These are phyloP conservation scores for Cosmorhoe ocellata DNA, from an alignment of 2,888 invertebrate genomes.

Conservation along the genomic window DNA sequence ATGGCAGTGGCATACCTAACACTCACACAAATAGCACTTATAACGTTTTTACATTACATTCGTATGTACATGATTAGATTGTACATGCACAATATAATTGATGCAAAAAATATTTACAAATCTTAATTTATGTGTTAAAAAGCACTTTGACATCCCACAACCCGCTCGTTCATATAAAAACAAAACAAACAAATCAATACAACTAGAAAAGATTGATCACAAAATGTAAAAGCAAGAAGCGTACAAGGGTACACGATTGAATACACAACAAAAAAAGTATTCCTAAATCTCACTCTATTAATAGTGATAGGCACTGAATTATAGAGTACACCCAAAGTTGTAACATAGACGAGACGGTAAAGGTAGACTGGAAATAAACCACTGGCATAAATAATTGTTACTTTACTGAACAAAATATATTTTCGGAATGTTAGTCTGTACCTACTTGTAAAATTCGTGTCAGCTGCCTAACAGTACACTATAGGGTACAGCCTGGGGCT, in stretches of 20 bases:
- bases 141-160: conserved; percentile 68
- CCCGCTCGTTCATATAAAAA: conserved; percentile 49
- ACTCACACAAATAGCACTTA: conserved; percentile 72
- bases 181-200: conserved; percentile 25
- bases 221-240: conserved; percentile 33
- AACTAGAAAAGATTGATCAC: conserved; percentile 22
- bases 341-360: conserved; percentile 2
- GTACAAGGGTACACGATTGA: conserved; percentile 5
- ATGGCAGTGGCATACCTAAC: conserved; percentile 76
- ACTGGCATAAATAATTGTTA: conserved; percentile 7
- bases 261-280: neutral
- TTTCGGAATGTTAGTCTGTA: conserved; percentile 6
- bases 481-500: conserved; percentile 9
- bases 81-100: conserved; percentile 65
- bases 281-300: conserved; percentile 6
- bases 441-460: conserved; percentile 3
- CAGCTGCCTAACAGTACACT: conserved; percentile 4
- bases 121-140: conserved; percentile 65
- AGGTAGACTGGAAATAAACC: conserved; percentile 4
- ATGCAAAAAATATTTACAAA: conserved; percentile 78
- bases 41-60: conserved; percentile 67
- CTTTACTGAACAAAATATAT: conserved; percentile 9
- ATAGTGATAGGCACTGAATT: conserved; percentile 17
- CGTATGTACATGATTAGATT: conserved; percentile 52
- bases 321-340: conserved; percentile 7